phyloP scores from a whole-genome alignment of 2,888 invertebrate species.

The Stenodera caucasica region DNA sequence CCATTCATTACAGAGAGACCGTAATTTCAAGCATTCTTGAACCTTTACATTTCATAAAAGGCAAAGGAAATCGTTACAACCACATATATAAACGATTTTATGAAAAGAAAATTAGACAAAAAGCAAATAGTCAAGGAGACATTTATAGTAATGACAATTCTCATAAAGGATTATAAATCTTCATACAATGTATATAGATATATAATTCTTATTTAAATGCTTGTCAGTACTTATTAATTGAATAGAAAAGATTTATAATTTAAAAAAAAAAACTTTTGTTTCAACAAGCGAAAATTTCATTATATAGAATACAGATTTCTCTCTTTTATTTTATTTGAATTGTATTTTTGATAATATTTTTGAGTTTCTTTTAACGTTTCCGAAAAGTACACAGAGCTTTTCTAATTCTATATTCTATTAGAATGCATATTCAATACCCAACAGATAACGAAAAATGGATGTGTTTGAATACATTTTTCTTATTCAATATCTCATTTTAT shows the following conservation, averaged over 20 bases:
- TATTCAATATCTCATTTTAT: neutral
- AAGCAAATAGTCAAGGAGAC: neutral
- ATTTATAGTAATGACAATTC: neutral
- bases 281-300: neutral
- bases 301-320: neutral
- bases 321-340: neutral
- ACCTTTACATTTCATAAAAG: constrained; percentile 3
- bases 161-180: neutral
- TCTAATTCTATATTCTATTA: neutral
- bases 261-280: neutral
- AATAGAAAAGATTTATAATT: no score
- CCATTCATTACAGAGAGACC: constrained; percentile 1
- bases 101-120: neutral
- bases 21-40: constrained; percentile 12
- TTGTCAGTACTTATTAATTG: no score
- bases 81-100: neutral
- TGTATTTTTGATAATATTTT: neutral
- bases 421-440: neutral
- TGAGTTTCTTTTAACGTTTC: no score
- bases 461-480: neutral
- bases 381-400: neutral
- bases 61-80: constrained; percentile 4
- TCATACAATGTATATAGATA: neutral
- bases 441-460: neutral
- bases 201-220: no score